Percentiles rank a stretch among this genome's conserved stretches.
These are phyloP conservation scores for Atractosteus spatula DNA, from an alignment of 2,113 vertebrate genomes.

Conservation along the genomic window DNA sequence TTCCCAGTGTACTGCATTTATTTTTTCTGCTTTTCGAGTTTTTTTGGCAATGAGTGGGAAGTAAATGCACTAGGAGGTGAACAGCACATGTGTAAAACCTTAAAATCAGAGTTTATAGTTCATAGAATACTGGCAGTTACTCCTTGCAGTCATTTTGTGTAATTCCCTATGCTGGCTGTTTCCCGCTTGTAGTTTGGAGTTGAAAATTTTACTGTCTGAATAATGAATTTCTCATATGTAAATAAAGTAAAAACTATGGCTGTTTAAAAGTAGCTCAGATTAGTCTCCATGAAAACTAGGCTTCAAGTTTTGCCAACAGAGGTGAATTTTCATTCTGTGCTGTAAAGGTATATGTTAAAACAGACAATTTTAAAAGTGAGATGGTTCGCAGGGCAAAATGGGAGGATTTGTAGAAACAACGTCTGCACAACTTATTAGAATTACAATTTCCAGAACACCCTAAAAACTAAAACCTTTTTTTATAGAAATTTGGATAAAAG, in stretches of 20 bases:
- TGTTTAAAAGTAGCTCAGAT: slow-evolving; percentile 6
- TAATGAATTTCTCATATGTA: slow-evolving; percentile 11
- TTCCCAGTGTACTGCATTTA: slow-evolving; percentile 19
- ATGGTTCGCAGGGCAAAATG: no score
- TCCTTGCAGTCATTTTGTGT: slow-evolving; percentile 4
- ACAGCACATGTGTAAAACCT: slow-evolving; percentile 18
- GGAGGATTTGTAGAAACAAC: no score
- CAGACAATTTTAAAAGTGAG: no score
- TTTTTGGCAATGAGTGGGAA: slow-evolving; percentile 2
- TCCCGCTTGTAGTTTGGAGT: not conserved
- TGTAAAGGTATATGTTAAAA: no score
- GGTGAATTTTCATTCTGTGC: no score
- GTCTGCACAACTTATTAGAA: no score
- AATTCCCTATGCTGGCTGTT: not conserved
- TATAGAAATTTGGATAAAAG: no score
- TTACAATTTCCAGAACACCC: no score
- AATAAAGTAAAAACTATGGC: not conserved
- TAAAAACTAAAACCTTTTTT: no score
- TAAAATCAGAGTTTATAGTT: slow-evolving; percentile 4
- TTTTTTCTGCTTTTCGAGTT: slow-evolving; percentile 12
- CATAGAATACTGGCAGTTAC: slow-evolving; percentile 9
- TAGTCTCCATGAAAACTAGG: not conserved
- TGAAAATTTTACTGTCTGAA: not conserved
- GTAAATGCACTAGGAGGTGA: slow-evolving; percentile 13
- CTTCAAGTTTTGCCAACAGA: not conserved